Evolutionary conservation across 2,113 vertebrate genomes (phyloP).

Genomic region (Sterrhoptilus dennistouni): DNA sequence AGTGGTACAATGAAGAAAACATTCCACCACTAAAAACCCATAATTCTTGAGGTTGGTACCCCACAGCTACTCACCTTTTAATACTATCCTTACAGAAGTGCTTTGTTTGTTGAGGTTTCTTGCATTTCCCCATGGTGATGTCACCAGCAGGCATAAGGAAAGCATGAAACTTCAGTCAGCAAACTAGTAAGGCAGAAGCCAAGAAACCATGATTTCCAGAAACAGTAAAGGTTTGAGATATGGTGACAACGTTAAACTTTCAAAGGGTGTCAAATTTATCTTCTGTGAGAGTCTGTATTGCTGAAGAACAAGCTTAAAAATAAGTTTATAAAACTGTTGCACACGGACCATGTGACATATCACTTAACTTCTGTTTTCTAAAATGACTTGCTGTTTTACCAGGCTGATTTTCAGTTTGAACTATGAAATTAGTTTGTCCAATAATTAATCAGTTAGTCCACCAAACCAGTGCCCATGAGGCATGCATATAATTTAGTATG

Average conservation of each 20-base stretch:
- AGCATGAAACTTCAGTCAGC: not conserved
- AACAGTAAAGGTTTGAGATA: not conserved
- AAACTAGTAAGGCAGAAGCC: not conserved
- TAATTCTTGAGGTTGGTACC: not conserved
- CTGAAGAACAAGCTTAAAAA: not conserved
- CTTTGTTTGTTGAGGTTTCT: not conserved
- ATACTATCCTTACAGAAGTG: not conserved
- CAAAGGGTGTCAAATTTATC: not conserved
- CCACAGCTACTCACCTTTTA: not conserved
- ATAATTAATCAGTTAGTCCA: not conserved
- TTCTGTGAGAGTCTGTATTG: not conserved
- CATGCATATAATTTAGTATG: not conserved
- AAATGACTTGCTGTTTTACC: not conserved
- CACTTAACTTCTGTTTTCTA: not conserved
- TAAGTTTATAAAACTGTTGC: not conserved
- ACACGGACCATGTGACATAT: fast-evolving
- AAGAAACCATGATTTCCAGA: not conserved
- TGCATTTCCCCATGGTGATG: not conserved
- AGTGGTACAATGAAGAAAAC: not conserved
- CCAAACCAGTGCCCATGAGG: not conserved
- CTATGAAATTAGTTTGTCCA: not conserved
- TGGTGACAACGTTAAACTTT: not conserved
- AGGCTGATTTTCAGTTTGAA: not conserved
- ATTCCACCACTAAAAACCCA: not conserved
- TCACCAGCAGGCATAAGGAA: not conserved